Evolutionary conservation across 2,888 invertebrate genomes (phyloP).

Genomic region (Incurvaria masculella): DNA sequence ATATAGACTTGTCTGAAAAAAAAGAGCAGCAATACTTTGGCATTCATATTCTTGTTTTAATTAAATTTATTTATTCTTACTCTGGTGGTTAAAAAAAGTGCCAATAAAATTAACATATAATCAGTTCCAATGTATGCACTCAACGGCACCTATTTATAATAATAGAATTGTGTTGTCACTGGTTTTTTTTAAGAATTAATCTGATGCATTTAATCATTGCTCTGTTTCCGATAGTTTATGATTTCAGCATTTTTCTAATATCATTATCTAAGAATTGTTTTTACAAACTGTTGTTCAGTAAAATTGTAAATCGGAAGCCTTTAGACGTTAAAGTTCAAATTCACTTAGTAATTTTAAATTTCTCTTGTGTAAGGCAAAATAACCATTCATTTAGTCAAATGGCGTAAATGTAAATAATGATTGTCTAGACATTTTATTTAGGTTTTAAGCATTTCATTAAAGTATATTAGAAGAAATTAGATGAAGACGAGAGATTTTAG

Average conservation of each 20-base stretch:
- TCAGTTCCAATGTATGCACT: no score
- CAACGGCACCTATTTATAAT: no score
- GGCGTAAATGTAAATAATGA: conserved; percentile 44
- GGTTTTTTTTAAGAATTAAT: no score
- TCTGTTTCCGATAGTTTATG: conserved; percentile 11
- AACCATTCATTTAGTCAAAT: conserved; percentile 40
- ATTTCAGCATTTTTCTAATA: conserved; percentile 11
- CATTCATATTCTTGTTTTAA: no score
- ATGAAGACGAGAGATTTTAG: conserved; percentile 32
- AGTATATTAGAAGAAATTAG: conserved; percentile 47
- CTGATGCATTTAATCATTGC: no score
- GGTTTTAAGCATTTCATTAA: conserved; percentile 52
- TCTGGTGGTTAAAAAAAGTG: no score
- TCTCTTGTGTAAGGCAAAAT: background rate
- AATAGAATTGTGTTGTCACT: no score
- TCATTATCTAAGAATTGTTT: conserved; percentile 15
- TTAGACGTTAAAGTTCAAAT: background rate
- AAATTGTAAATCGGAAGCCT: no score
- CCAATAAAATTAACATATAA: no score
- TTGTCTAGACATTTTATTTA: conserved; percentile 53
- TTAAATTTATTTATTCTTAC: no score
- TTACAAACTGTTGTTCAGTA: conserved; percentile 15
- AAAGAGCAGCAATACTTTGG: no score
- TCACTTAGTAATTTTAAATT: background rate
- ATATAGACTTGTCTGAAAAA: no score